Conservation (phyloP, 2,888 invertebrate genomes). For the Malthinus flaveolus region DNA sequence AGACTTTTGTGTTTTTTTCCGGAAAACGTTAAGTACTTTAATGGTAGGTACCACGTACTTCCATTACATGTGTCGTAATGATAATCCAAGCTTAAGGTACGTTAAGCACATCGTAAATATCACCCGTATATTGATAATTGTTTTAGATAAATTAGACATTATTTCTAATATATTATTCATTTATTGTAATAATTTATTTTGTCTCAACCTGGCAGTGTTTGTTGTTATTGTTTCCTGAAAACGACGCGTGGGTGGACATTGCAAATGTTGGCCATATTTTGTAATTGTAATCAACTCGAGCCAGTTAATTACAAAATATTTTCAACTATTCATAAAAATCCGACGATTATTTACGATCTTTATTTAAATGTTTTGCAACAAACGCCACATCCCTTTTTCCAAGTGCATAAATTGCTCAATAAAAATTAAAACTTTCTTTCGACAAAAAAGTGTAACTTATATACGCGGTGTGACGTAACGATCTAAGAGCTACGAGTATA, state of each 20-base stretch:
- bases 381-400: too few relatives aligned
- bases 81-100: constrained; percentile 22
- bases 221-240: constrained; percentile 54
- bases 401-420: too few relatives aligned
- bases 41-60: too few relatives aligned
- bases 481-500: not conserved
- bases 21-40: too few relatives aligned
- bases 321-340: not conserved
- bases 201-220: constrained; percentile 51
- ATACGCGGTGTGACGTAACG: too few relatives aligned
- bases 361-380: too few relatives aligned
- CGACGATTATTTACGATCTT: not conserved
- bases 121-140: constrained; percentile 44
- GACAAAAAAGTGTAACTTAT: too few relatives aligned
- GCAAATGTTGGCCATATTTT: constrained; percentile 53
- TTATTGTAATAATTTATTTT: constrained; percentile 50
- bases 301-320: not conserved
- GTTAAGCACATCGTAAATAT: constrained; percentile 31
- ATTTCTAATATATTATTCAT: constrained; percentile 49
- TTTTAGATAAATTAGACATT: constrained; percentile 50
- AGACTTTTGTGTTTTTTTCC: too few relatives aligned
- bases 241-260: constrained; percentile 50
- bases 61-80: constrained; percentile 16
- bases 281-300: constrained; percentile 52
- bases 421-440: too few relatives aligned